Evolutionary conservation across 2,113 vertebrate genomes (phyloP), one percentile per base, ranked within the genome.

Genomic region (Etia nguti): DNA sequence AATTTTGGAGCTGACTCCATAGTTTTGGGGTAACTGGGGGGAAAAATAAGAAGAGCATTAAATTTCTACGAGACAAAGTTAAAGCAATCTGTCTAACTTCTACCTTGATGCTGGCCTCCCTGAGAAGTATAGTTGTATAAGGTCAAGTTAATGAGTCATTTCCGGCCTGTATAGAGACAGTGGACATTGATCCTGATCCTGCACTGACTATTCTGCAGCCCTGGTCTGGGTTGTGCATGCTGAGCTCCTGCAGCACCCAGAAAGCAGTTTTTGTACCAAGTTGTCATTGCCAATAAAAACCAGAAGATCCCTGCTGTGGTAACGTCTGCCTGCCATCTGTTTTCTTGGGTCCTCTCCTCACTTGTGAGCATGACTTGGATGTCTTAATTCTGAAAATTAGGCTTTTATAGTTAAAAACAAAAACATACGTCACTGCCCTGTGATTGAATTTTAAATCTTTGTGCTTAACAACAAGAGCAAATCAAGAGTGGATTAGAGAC

Each of bases 261-360:
- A 88, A 86, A 94, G 54, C 85, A 86, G 87, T 93, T 92, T 95
- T 94, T 95, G 93, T 94, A 94, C 91, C 86, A 91, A 90, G 91
- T 95, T 94, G 90, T 94, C 34, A 81, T 90, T 95, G 92, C 90
- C 91, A 95, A 92, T 96, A 95, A 95, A 96, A 82, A 31, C 75
- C 90, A 70, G 81, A 80, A 86, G 79, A 80, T 68, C 73, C 88
- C 79, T 62, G 81, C 86, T 89, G 90, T 50, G 85, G 68, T 86
- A 48, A 41, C 55, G 79, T 88, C 90, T 91, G 93, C 41, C 82
- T 62, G 46, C 91, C 89, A 84, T 92, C 91, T 93, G 92, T 81
- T 70, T 83, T 55, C 34, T 83, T n/a, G 10, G 36, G 56, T 70
- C 43, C 12, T 46, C 77, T 57, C 83, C 57, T 73, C 43, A n/a